phyloP scores from a whole-genome alignment of 2,888 invertebrate species.

The Callyntrura sp. region DNA sequence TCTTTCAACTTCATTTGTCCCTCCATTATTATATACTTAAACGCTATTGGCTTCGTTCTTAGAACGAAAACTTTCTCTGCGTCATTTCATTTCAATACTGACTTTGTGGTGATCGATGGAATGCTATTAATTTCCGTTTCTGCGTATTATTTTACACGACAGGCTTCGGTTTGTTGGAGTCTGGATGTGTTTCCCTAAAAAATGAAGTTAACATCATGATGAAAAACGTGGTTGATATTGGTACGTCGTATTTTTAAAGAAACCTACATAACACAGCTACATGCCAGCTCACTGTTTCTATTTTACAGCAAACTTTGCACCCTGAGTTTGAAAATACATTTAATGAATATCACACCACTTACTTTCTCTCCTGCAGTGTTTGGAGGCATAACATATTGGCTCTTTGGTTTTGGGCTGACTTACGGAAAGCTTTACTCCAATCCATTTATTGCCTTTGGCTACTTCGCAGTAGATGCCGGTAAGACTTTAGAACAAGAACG shows the following conservation, averaged over 20 bases:
- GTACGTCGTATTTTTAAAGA: too few species aligned
- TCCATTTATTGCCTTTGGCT: conserved; percentile 93
- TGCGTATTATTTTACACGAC: conserved; percentile 8
- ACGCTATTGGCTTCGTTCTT: too few species aligned
- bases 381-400: conserved; percentile 97
- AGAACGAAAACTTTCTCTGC: too few species aligned
- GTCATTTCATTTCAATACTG: not conserved
- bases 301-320: too few species aligned
- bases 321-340: too few species aligned
- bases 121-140: conserved; percentile 68
- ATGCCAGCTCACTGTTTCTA: too few species aligned
- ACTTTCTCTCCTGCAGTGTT: conserved; percentile 87
- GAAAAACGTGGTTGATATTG: conserved; percentile 97
- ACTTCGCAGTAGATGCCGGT: conserved; percentile 92
- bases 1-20: too few species aligned
- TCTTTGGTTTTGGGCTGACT: conserved; percentile 96
- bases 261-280: too few species aligned
- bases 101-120: conserved; percentile 50
- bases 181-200: conserved; percentile 96
- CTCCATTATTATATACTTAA: too few species aligned
- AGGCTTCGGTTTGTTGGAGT: conserved; percentile 98
- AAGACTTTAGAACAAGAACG: too few species aligned
- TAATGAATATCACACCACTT: not conserved
- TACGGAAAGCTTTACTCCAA: conserved; percentile 92
- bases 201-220: conserved; percentile 99